A percentile compares a stretch with the other conserved stretches of the same genome.
These are phyloP conservation scores for Tanytarsus gracilentus DNA, from an alignment of 2,888 invertebrate genomes.

Conservation along the genomic window DNA sequence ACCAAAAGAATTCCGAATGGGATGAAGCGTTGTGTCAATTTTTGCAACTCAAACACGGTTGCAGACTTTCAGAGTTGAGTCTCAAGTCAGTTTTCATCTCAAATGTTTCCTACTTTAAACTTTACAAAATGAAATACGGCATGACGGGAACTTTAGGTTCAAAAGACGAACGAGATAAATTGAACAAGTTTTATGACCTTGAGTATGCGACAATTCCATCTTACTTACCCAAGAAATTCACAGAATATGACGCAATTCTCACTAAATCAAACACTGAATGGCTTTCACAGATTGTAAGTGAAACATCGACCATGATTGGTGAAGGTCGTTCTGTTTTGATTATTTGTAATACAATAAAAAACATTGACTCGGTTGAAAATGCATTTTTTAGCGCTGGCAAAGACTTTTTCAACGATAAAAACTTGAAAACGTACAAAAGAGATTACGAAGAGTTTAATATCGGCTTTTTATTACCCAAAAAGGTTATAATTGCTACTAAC, in stretches of 20 bases:
- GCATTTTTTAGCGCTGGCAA: background rate
- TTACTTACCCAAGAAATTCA: conserved; percentile 31
- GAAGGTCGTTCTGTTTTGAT: background rate
- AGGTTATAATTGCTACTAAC: conserved; percentile 40
- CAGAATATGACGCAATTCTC: background rate
- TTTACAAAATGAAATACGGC: conserved; percentile 37
- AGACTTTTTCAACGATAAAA: background rate
- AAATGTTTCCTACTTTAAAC: conserved; percentile 34
- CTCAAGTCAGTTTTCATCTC: conserved; percentile 40
- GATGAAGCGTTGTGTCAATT: conserved; percentile 41
- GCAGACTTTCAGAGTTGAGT: conserved; percentile 31
- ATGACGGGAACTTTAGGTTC: conserved; percentile 41
- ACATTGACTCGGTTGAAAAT: background rate
- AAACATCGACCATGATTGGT: background rate
- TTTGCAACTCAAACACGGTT: conserved; percentile 40
- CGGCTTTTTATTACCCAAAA: conserved; percentile 30
- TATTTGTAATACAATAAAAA: background rate
- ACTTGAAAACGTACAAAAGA: background rate
- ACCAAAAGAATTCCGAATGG: conserved; percentile 38
- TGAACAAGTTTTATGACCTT: conserved; percentile 35
- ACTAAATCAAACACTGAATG: background rate
- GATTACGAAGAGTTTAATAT: background rate
- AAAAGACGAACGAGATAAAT: conserved; percentile 34
- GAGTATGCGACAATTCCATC: conserved; percentile 37
- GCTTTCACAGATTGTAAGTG: background rate